Evolutionary conservation across 2,113 vertebrate genomes (phyloP), one percentile per base, ranked within the genome.

Genomic region (Sinocyclocheilus rhinocerous): DNA sequence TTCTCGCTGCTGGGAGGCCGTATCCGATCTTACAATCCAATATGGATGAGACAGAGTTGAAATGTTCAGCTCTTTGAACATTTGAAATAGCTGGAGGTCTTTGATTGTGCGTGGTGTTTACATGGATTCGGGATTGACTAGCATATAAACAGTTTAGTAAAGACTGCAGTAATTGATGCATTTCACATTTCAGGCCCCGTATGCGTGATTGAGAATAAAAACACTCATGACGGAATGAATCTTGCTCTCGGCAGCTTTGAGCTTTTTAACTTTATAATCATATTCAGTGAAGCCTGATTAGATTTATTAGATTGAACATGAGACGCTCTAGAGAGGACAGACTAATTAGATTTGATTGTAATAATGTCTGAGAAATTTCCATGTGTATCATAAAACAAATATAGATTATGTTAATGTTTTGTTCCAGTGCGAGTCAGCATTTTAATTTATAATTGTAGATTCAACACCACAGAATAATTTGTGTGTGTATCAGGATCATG

Each of bases 321-420:
- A 82, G 61, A 8, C 15, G 0, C 39, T 82, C 61, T 67, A 8
- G 61, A 82, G 63, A 65, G 80, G 42, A 45, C n/a, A 39, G 33
- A 48, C n/a, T 81, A 81, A 81, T 81, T 65, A 82, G 39, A 82
- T 82, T 61, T 65, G 78, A 81, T 81, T 81, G 78, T 65, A 48
- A 50, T 82, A 69, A 69, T 67, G 39, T 12, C 59, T 48, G 80
- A 11, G 39, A 82, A 20, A 82, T 82, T 50, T 26, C 61, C 39
- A 67, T 81, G 80, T 82, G 42, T 69, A 69, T 81, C 33, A 65
- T 82, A 82, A 82, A 82, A 82, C 80, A 82, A 82, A 69, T 67
- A 82, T 50, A 22, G 61, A 82, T 82, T 82, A 81, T 33, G 80
- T 69, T 81, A 65, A 81, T 81, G 36, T 48, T 45, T 81, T 81